Evolutionary conservation across 2,113 vertebrate species (phyloP).

Genomic region (Nycticorax nycticorax): DNA sequence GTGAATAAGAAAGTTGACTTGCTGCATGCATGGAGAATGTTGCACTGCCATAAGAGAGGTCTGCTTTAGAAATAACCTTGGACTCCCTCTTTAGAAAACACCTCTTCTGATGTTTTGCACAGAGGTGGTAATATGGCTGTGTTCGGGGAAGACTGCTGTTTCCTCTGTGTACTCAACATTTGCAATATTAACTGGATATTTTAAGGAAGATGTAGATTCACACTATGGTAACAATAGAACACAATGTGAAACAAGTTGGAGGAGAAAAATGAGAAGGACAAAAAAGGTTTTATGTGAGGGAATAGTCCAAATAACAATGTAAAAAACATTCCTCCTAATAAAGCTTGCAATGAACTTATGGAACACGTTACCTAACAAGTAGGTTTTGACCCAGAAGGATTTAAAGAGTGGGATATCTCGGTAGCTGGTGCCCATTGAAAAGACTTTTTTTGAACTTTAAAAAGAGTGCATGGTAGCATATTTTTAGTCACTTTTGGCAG

Average conservation of each 20-base stretch:
- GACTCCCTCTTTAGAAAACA: neutral
- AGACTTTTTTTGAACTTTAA: neutral
- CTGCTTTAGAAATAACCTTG: neutral
- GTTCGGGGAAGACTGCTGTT: neutral
- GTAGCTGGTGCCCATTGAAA: neutral
- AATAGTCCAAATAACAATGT: neutral
- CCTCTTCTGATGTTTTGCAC: neutral
- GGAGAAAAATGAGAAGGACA: neutral
- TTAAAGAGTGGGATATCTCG: neutral
- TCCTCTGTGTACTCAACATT: neutral
- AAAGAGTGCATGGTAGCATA: neutral
- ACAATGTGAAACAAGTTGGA: neutral
- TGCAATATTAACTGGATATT: neutral
- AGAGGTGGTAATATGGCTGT: neutral
- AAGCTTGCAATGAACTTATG: neutral
- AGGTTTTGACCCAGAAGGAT: neutral
- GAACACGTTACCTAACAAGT: neutral
- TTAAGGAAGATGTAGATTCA: neutral
- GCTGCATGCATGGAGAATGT: neutral
- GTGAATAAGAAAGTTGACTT: neutral
- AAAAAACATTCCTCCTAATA: neutral
- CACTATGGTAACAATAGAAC: neutral
- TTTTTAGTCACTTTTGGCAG: neutral
- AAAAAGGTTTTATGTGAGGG: neutral
- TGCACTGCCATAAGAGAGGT: neutral